Evolutionary conservation across 2,797 vertebrate genomes (phyloP).

Genomic region (Pitangus sulphuratus): DNA sequence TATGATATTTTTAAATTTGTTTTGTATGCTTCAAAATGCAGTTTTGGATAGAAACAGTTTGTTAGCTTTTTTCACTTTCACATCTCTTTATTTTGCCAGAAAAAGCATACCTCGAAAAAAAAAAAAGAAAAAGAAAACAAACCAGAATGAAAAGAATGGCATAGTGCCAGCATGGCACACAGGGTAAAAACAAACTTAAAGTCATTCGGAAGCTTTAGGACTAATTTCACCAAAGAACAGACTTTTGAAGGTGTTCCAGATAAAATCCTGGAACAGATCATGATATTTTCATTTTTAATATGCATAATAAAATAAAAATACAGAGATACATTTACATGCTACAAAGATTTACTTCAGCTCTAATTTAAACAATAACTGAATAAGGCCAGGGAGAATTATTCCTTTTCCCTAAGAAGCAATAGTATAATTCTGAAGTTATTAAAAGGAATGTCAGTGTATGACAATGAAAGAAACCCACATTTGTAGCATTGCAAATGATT

Average conservation of each 20-base stretch:
- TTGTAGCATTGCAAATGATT: not conserved
- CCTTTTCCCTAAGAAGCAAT: not conserved
- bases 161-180: not conserved
- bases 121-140: not conserved
- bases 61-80: not conserved
- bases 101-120: not conserved
- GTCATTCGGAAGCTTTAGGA: constrained; percentile 25
- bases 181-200: constrained; percentile 35
- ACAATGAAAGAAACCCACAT: not conserved
- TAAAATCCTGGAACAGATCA: constrained; percentile 35
- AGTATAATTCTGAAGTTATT: constrained; percentile 7
- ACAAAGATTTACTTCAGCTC: constrained; percentile 13
- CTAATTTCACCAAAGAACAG: constrained; percentile 41
- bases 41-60: not conserved
- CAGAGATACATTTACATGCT: not conserved
- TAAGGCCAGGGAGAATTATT: not conserved
- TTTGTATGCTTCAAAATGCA: not conserved
- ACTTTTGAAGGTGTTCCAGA: constrained; percentile 53
- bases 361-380: constrained; percentile 27
- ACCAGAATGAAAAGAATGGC: not conserved
- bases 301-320: constrained; percentile 15
- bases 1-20: not conserved
- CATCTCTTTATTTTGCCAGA: not conserved
- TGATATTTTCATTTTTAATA: constrained; percentile 50
- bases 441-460: not conserved